These are phyloP conservation scores for Nautilus pompilius DNA, from an alignment of 1,140 invertebrate species.

Conservation along the genomic window DNA sequence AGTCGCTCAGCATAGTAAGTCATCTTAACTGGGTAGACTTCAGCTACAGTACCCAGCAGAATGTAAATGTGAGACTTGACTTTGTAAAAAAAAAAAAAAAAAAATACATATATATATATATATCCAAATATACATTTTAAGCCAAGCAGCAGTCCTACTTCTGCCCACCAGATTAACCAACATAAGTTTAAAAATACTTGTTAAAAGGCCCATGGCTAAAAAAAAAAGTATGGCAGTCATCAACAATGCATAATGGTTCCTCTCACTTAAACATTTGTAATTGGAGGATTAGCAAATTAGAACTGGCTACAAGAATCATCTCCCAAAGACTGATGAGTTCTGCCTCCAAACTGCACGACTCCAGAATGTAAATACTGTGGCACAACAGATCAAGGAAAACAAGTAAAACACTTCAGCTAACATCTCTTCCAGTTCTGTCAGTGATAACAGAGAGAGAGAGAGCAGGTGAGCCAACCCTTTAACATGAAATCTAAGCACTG, in stretches of 20 bases:
- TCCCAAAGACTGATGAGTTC: too few relatives aligned
- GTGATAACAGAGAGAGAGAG: too few relatives aligned
- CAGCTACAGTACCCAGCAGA: constrained; percentile 47
- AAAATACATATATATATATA: neutral
- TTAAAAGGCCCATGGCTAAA: neutral
- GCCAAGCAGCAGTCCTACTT: neutral
- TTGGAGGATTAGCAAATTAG: too few relatives aligned
- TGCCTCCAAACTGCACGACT: too few relatives aligned
- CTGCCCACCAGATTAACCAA: neutral
- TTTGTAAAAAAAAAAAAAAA: constrained; percentile 21
- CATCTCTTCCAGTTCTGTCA: too few relatives aligned
- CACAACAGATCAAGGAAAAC: too few relatives aligned
- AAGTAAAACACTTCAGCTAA: too few relatives aligned
- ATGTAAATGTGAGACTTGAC: constrained; percentile 47
- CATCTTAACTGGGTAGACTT: constrained; percentile 49
- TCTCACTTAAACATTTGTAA: too few relatives aligned
- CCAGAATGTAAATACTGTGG: too few relatives aligned
- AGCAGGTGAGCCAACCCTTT: too few relatives aligned
- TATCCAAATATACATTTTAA: neutral
- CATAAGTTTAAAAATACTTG: neutral
- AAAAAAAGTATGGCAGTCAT: neutral
- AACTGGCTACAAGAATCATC: too few relatives aligned
- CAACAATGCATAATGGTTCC: neutral
- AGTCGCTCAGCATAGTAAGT: constrained; percentile 34
- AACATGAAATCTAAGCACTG: too few relatives aligned